Conservation (phyloP, 2,113 vertebrate species). For the Lepisosteus osseus region DNA sequence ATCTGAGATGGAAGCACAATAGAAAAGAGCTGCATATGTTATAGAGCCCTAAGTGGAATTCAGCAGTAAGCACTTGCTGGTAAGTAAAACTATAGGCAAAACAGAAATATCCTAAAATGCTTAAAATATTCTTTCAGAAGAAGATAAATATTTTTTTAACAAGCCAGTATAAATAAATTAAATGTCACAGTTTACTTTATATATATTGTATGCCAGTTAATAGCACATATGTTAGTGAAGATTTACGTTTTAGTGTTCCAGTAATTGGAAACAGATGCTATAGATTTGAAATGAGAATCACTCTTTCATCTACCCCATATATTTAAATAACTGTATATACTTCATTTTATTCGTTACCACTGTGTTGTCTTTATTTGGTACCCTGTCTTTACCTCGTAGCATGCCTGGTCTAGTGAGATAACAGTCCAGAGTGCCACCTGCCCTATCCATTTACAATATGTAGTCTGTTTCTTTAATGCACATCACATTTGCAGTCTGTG, state of each 20-base stretch:
- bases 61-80: neutral
- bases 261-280: too few species aligned
- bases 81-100: neutral
- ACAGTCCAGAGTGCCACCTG: too few species aligned
- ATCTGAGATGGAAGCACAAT: slow-evolving; percentile 11
- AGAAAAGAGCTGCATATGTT: neutral
- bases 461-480: too few species aligned
- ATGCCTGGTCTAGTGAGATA: too few species aligned
- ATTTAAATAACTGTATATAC: too few species aligned
- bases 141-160: neutral
- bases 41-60: neutral
- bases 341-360: too few species aligned
- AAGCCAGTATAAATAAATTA: neutral
- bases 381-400: too few species aligned
- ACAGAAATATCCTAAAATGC: neutral
- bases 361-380: too few species aligned
- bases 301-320: too few species aligned
- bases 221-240: neutral
- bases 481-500: too few species aligned
- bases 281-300: too few species aligned
- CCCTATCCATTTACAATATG: too few species aligned
- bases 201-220: neutral
- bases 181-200: neutral
- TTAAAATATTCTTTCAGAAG: neutral
- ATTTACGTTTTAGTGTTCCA: neutral